Conservation (phyloP, 2,113 vertebrate species). For the Suricata suricatta region DNA sequence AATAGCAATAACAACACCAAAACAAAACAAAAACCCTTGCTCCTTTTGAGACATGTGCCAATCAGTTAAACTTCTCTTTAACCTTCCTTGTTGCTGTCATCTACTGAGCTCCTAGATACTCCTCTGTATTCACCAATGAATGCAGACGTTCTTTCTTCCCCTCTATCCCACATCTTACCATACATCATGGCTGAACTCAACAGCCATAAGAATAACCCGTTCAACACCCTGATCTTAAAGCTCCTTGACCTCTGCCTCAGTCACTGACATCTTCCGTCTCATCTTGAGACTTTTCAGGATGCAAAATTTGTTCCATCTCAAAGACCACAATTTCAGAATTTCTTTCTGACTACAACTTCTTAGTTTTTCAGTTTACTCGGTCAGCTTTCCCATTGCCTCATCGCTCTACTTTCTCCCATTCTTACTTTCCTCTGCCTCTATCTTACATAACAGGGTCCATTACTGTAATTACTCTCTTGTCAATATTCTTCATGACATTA, state of each 20-base stretch:
- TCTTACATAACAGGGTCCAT: not conserved
- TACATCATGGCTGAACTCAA: not conserved
- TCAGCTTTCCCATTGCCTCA: not conserved
- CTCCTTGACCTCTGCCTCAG: not conserved
- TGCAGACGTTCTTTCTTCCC: not conserved
- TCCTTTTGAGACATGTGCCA: not conserved
- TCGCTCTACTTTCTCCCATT: not conserved
- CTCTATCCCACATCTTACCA: not conserved
- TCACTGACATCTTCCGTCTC: not conserved
- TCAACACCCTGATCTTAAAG: not conserved
- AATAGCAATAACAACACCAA: not conserved
- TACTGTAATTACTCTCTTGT: not conserved
- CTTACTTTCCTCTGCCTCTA: not conserved
- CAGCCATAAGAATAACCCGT: not conserved
- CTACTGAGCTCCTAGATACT: not conserved
- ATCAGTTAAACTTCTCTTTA: not conserved
- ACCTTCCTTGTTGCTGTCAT: not conserved
- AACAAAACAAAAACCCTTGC: not conserved
- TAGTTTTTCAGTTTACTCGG: not conserved
- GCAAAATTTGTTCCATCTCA: not conserved
- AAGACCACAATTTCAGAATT: not conserved
- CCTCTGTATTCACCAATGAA: not conserved
- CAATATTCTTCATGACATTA: not conserved
- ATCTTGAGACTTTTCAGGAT: not conserved
- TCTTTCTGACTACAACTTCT: not conserved